Conservation (phyloP, 2,113 vertebrate genomes). For the Callocephalon fimbriatum region DNA sequence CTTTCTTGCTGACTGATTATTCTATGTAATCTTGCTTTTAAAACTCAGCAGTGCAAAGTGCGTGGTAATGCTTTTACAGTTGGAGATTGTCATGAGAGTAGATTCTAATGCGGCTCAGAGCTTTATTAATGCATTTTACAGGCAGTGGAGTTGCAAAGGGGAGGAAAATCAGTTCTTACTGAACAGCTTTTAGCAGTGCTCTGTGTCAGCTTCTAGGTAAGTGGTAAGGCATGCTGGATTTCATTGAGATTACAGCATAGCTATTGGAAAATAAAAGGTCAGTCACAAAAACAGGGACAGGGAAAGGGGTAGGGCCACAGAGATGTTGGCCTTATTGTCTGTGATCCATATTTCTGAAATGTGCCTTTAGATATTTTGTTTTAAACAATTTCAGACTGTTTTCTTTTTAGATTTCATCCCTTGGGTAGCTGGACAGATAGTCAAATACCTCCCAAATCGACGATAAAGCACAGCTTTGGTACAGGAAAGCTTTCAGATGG, state of each 20-base stretch:
- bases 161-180: neutral
- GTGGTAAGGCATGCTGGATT: neutral
- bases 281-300: neutral
- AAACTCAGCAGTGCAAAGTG: neutral
- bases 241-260: neutral
- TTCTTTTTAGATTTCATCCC: neutral
- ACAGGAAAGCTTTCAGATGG: neutral
- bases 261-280: neutral
- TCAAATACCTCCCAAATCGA: neutral
- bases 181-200: neutral
- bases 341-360: neutral
- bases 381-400: neutral
- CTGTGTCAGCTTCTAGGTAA: neutral
- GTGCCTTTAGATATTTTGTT: neutral
- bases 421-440: neutral
- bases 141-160: neutral
- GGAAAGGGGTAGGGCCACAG: neutral
- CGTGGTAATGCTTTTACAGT: neutral
- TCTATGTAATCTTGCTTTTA: slow-evolving; percentile 10
- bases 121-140: neutral
- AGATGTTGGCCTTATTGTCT: neutral
- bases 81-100: neutral
- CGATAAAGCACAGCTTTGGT: neutral
- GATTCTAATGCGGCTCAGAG: neutral
- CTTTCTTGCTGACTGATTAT: neutral